Evolutionary conservation across 2,797 vertebrate genomes (phyloP).

Genomic region (Pangasius sanitwongsei): DNA sequence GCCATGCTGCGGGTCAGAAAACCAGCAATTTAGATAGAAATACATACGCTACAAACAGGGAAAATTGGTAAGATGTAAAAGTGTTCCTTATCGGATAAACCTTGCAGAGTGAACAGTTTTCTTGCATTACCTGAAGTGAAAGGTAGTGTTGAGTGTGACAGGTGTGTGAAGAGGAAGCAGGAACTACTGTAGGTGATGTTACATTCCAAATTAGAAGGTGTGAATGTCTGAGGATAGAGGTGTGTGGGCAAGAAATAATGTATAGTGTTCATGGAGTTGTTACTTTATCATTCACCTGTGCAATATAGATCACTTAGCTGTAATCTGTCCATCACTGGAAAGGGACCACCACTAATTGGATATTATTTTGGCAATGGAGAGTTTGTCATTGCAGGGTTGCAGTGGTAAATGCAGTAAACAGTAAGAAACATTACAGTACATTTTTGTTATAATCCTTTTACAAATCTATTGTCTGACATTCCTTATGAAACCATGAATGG

Average conservation of each 20-base stretch:
- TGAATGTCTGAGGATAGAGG: background rate
- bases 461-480: background rate
- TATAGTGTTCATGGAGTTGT: background rate
- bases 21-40: background rate
- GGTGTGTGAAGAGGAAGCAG: background rate
- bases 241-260: background rate
- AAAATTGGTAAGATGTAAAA: background rate
- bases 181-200: constrained; percentile 15
- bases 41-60: background rate
- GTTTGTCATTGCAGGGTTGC: too few species aligned
- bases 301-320: background rate
- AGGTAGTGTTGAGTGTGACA: constrained; percentile 5
- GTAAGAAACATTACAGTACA: too few species aligned
- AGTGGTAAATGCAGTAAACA: too few species aligned
- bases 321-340: background rate
- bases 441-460: too few species aligned
- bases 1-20: background rate
- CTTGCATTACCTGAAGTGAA: background rate
- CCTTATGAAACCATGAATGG: background rate
- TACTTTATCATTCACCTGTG: background rate
- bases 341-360: background rate
- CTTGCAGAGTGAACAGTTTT: background rate
- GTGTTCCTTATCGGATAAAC: background rate
- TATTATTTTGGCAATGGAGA: background rate
- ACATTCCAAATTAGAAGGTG: constrained; percentile 5